These are phyloP conservation scores for Lasaia peninsularis DNA, from an alignment of 1,140 invertebrate genomes.

Conservation along the genomic window DNA sequence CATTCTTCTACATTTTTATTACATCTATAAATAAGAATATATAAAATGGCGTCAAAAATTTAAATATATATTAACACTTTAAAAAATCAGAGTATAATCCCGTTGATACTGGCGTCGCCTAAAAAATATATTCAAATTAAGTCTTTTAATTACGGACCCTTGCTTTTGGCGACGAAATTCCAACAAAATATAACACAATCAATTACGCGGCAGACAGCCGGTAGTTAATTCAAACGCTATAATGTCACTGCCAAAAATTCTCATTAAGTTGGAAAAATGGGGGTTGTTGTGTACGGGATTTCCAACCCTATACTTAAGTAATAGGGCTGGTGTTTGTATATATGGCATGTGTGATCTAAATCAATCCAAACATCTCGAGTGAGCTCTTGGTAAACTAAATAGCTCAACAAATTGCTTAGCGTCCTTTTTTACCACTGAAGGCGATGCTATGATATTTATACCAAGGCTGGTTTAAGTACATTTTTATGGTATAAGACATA, in stretches of 20 bases:
- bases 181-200: conserved; percentile 11
- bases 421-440: not conserved
- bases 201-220: conserved; percentile 3
- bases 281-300: not conserved
- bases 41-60: too few species aligned
- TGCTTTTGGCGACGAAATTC: conserved; percentile 3
- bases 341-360: not conserved
- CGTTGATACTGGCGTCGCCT: not conserved
- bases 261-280: conserved; percentile 4
- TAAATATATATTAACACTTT: too few species aligned
- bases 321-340: not conserved
- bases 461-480: not conserved
- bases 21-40: too few species aligned
- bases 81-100: too few species aligned
- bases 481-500: too few species aligned
- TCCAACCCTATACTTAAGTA: not conserved
- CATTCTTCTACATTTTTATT: too few species aligned
- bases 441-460: not conserved
- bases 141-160: conserved; percentile 4
- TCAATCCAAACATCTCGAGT: not conserved
- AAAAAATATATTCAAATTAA: conserved; percentile 12
- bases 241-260: conserved; percentile 8
- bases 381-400: conserved; percentile 6
- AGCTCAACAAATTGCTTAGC: conserved; percentile 6
- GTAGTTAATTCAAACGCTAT: conserved; percentile 4